These are phyloP conservation scores for Ochotona curzoniae DNA, from an alignment of 2,113 vertebrate species.

Conservation along the genomic window DNA sequence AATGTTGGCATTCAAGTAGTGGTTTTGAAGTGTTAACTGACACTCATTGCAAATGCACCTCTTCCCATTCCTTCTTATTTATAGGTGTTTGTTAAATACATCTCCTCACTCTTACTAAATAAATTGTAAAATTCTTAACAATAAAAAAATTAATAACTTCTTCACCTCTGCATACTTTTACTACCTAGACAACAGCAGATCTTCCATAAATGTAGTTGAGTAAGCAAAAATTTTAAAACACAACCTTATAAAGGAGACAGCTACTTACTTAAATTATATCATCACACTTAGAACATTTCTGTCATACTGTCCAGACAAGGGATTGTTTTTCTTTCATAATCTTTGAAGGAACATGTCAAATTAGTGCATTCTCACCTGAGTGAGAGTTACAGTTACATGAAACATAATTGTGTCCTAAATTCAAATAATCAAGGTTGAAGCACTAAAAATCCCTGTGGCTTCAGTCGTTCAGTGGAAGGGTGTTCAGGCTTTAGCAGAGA, in stretches of 20 bases:
- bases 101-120: not conserved
- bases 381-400: not conserved
- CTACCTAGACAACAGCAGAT: not conserved
- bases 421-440: constrained; percentile 77
- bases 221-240: not conserved
- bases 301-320: not conserved
- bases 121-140: not conserved
- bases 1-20: fast-evolving
- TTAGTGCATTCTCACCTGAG: constrained; percentile 45
- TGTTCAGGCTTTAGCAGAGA: constrained; percentile 68
- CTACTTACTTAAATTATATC: not conserved
- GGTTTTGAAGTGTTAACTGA: not conserved
- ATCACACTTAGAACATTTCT: not conserved
- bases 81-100: not conserved
- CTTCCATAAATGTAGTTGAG: not conserved
- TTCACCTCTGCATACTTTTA: not conserved
- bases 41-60: not conserved
- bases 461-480: constrained; percentile 53
- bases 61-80: not conserved
- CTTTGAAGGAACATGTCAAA: constrained; percentile 49
- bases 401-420: constrained; percentile 60
- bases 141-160: not conserved
- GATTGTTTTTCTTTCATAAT: constrained; percentile 27
- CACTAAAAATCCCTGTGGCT: not conserved
- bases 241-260: not conserved